Base-by-base conservation (phyloP, 2,113 vertebrate genomes). In the Dolichallabes microphthalmus region DNA sequence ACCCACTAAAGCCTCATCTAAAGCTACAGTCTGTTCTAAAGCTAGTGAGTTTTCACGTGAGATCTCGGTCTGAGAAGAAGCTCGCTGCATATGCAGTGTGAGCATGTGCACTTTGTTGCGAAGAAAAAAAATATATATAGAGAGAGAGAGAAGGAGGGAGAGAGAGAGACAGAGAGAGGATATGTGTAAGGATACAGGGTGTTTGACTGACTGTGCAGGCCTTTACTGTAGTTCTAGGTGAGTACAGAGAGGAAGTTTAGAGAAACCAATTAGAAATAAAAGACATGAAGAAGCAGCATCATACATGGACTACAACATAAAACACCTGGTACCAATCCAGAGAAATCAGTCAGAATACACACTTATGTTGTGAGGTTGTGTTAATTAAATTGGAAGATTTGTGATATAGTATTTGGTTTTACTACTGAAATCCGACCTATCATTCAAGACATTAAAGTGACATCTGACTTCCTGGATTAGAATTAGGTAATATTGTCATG, bases 131-230 rank as follows among this genome's bases (percentile, higher is more conserved):
- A 19, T 2, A 69, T 45, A 45, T 0, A 35, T 14, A 14, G 30
- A 66, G 63, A 66, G 3, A 64, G 25, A 64, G 2, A n/a, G 61
- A n/a, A 10, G n/a, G 63, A 64, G 25, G 30, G n/a, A 68, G 14
- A 39, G 32, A 35, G 15, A 35, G 7, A 35, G 15, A 19, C 7
- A 52, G 20, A 63, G 78, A 22, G 55, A 20, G 50, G 58, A n/a
- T 27, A 71, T 61, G 20, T 32, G 19, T 25, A 53, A 32, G 63
- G 52, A 55, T 32, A 35, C 78, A 86, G 87, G 73, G 61, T 88
- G 85, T 86, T 82, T 83, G 89, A 90, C 87, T 94, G 92, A 92
- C 91, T 93, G 92, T 94, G 94, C 92, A 93, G 91, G 93, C 92
- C 91, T 94, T 94, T 93, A 91, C 93, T 92, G 94, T 92, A 86